A percentile compares a stretch with the other conserved stretches of the same genome.
These are phyloP conservation scores for Chaetogeoica ovagalla DNA, from an alignment of 2,888 invertebrate genomes.

Conservation along the genomic window DNA sequence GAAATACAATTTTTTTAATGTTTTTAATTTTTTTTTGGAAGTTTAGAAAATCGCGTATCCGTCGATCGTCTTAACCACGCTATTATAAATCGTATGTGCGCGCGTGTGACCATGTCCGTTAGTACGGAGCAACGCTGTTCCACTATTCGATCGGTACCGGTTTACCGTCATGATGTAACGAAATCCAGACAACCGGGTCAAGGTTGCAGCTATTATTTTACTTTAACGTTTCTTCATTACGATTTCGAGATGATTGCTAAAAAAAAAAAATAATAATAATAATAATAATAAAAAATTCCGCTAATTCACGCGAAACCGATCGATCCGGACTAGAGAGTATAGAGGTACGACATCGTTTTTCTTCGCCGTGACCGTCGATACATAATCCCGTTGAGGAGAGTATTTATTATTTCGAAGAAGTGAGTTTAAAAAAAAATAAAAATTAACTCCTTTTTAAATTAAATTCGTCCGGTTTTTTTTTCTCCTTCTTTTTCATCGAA, in stretches of 20 bases:
- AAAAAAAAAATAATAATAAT: neutral
- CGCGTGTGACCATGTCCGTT: neutral
- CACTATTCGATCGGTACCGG: constrained; percentile 31
- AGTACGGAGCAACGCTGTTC: neutral
- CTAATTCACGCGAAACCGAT: neutral
- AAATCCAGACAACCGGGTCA: constrained; percentile 34
- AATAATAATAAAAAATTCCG: too few species aligned
- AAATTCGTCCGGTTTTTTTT: too few species aligned
- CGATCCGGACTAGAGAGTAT: neutral
- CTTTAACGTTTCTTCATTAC: constrained; percentile 35
- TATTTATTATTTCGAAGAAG: too few species aligned
- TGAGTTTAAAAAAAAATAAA: too few species aligned
- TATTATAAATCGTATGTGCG: neutral
- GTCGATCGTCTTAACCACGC: neutral
- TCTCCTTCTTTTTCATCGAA: too few species aligned
- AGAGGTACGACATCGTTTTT: too few species aligned
- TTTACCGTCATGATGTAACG: constrained; percentile 21
- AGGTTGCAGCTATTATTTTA: constrained; percentile 37
- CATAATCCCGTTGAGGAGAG: too few species aligned
- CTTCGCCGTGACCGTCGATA: too few species aligned
- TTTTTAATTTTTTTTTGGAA: constrained; percentile 38
- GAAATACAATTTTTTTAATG: too few species aligned
- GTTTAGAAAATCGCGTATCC: constrained; percentile 27
- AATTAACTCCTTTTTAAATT: too few species aligned
- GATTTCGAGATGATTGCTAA: constrained; percentile 34